These are phyloP conservation scores for Ophion slaviceki DNA, from an alignment of 2,888 invertebrate species.

Conservation along the genomic window DNA sequence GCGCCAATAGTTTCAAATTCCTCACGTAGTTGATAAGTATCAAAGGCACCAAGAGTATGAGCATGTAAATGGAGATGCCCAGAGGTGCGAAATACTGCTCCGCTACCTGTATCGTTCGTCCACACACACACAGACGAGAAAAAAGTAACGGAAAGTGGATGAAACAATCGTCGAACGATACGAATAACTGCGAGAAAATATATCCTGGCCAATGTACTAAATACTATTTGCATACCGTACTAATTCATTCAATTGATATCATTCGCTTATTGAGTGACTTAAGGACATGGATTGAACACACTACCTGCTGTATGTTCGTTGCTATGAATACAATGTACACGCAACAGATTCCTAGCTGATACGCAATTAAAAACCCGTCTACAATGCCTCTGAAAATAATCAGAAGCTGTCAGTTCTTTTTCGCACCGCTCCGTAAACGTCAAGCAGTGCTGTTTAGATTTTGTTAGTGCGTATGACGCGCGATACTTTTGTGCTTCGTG, in stretches of 20 bases:
- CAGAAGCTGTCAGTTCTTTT: conserved; percentile 53
- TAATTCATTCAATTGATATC: conserved; percentile 1
- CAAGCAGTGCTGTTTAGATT: not conserved
- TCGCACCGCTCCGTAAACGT: not conserved
- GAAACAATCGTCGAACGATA: not conserved
- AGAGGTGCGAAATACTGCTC: conserved; percentile 83
- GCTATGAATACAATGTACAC: conserved; percentile 93
- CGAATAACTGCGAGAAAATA: not conserved
- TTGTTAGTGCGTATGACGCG: not conserved
- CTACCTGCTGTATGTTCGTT: conserved; percentile 87
- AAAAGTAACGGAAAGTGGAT: not conserved
- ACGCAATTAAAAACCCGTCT: conserved; percentile 90
- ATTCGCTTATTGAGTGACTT: conserved; percentile 3
- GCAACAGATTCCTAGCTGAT: conserved; percentile 95
- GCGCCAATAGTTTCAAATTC: conserved; percentile 91
- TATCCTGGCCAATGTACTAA: not conserved
- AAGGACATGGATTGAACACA: conserved; percentile 50
- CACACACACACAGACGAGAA: conserved; percentile 58
- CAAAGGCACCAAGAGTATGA: conserved; percentile 89
- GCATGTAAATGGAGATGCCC: conserved; percentile 88
- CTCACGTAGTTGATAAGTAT: conserved; percentile 89
- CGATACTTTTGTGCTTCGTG: not conserved
- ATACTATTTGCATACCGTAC: conserved; percentile 30
- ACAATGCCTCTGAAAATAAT: conserved; percentile 85
- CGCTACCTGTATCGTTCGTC: conserved; percentile 82